Conservation (phyloP, 2,888 invertebrate genomes). For the Scaptomyza reducta region DNA sequence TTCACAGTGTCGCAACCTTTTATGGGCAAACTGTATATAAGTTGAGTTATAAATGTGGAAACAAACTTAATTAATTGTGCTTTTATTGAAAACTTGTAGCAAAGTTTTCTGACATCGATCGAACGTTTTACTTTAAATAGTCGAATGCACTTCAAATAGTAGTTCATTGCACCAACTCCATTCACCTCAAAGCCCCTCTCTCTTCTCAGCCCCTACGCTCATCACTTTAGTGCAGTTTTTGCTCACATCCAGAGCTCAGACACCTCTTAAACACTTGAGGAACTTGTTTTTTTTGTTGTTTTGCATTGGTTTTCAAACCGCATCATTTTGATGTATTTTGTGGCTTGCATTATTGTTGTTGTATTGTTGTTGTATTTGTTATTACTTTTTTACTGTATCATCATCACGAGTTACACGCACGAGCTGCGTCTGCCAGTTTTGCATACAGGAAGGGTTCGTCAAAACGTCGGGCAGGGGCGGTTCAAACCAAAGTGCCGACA, state of each 20-base stretch:
- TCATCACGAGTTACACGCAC: constrained; percentile 77
- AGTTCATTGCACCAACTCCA: constrained; percentile 65
- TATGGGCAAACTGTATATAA: too few relatives aligned
- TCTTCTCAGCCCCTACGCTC: not conserved
- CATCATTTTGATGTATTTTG: constrained; percentile 81
- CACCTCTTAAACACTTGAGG: constrained; percentile 55
- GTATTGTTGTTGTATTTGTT: constrained; percentile 11
- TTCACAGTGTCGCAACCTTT: too few relatives aligned
- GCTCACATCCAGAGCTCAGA: constrained; percentile 30
- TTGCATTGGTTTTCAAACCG: constrained; percentile 73
- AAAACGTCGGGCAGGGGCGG: not conserved
- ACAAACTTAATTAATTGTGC: not conserved
- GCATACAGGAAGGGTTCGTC: constrained; percentile 28
- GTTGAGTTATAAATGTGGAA: not conserved
- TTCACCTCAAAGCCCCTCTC: constrained; percentile 1
- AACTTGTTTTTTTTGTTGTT: constrained; percentile 53
- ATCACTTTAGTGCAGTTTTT: not conserved
- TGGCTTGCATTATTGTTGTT: constrained; percentile 48
- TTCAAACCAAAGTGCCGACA: constrained; percentile 68
- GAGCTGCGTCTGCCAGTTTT: constrained; percentile 69
- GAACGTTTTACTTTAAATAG: constrained; percentile 44
- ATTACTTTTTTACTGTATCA: constrained; percentile 47
- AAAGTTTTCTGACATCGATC: constrained; percentile 52
- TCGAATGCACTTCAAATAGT: constrained; percentile 69
- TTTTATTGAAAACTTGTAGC: constrained; percentile 9